Evolutionary conservation across 37 sponge, comb jelly and placozoan species (phyloP), one percentile per base, ranked within the genome.

Genomic region (Diacarnus erythraeanus): DNA sequence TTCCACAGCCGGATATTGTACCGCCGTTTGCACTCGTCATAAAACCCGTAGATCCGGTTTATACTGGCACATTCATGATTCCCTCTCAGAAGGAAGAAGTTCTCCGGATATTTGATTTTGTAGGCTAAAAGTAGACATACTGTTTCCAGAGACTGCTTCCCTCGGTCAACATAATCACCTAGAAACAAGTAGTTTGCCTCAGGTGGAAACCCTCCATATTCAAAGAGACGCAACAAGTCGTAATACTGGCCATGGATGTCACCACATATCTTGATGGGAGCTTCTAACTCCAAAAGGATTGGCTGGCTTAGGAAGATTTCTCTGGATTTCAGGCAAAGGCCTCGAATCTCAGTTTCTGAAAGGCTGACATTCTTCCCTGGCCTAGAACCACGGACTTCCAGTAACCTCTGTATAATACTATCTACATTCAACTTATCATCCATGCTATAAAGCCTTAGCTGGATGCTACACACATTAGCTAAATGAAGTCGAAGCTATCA

Each of bases 71-170:
- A 98, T 64, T 98, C 99, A 75, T 98, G 99, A 59, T 98, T 98
- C 27, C 99, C 99, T 72, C 99, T 80, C 25, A 98, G 74, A 22
- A 98, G 80, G 81, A 98, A 98, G 88, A 98, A 98, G 69, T 98
- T 98, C 71, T 98, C 99, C 15, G 99, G 99, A 57, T 98, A 98
- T 80, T 98, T 98, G 80, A 98, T 96, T 84, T 98, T 98, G 86
- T 98, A 98, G n/a, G 99, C 99, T 34, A 98, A 67, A 37, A 98
- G 79, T 22, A 98, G 91, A 68, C 99, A 98, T 18, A 98, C 96
- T 1, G 99, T 91, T 43, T 98, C 99, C 42, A 98, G 82, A 5
- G 92, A 94, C 77, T 96, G 97, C 56, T 96, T 96, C 9, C 97
- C 97, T 59, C 97, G 42, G 72, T 96, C 97, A 22, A 96, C 97